Conservation (phyloP, 1,140 invertebrate species). For the Drosophila lacertosa region DNA sequence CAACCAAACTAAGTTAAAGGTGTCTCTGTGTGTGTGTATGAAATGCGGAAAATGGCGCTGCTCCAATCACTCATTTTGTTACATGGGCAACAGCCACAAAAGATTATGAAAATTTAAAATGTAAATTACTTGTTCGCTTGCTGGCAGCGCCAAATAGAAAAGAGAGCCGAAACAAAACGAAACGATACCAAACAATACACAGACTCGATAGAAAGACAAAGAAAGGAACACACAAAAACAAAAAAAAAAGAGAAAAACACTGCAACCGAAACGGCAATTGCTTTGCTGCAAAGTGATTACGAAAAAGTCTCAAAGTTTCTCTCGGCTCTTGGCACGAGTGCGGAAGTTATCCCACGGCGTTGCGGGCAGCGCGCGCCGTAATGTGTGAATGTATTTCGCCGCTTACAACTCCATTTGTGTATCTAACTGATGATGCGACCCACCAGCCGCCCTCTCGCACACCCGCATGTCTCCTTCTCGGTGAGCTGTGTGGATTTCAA, state of each 20-base stretch:
- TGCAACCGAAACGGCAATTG: slow-evolving; percentile 68
- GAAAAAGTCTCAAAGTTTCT: slow-evolving; percentile 70
- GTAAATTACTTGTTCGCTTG: slow-evolving; percentile 63
- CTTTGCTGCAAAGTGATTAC: slow-evolving; percentile 80
- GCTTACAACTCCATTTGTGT: slow-evolving; percentile 67
- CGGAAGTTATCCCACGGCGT: slow-evolving; percentile 80
- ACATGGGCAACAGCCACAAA: slow-evolving; percentile 54
- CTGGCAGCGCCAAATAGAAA: slow-evolving; percentile 11
- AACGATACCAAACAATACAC: slow-evolving; percentile 16
- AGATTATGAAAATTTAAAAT: slow-evolving; percentile 80
- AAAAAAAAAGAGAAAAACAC: slow-evolving; percentile 9
- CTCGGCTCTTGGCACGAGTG: slow-evolving; percentile 64
- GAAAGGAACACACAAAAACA: slow-evolving; percentile 4
- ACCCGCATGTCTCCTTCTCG: not conserved
- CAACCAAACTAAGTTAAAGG: not conserved
- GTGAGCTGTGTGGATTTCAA: slow-evolving; percentile 8
- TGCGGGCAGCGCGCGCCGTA: slow-evolving; percentile 35
- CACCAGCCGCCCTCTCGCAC: slow-evolving; percentile 2
- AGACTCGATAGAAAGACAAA: not conserved
- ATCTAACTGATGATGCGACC: slow-evolving; percentile 48
- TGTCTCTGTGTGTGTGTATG: slow-evolving; percentile 39
- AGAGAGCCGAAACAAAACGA: slow-evolving; percentile 45
- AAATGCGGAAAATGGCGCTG: slow-evolving; percentile 73
- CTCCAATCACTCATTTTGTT: slow-evolving; percentile 71
- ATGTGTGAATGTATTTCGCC: slow-evolving; percentile 40